A percentile compares a stretch with the other conserved stretches of the same genome.
phyloP scores from a whole-genome alignment of 2,888 invertebrate species.

The Agriopis aurantiaria region DNA sequence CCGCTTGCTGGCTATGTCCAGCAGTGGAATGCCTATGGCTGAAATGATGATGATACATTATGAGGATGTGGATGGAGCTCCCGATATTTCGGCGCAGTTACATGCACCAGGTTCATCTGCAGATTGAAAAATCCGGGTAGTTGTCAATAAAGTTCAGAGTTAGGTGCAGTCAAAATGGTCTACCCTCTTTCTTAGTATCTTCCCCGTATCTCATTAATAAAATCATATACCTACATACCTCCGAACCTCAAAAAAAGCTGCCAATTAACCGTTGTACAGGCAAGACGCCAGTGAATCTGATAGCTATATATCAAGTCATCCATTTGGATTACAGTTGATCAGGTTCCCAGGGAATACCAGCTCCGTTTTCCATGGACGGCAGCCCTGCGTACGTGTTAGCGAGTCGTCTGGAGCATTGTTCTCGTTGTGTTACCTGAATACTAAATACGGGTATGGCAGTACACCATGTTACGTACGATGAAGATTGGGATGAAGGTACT shows the following conservation, averaged over 20 bases:
- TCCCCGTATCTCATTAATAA: too few relatives aligned
- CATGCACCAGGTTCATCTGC: too few relatives aligned
- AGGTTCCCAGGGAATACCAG: not conserved
- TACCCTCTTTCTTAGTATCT: too few relatives aligned
- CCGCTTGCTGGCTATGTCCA: not conserved
- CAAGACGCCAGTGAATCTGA: not conserved
- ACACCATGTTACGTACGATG: not conserved
- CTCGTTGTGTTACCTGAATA: slow-evolving; percentile 11
- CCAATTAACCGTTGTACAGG: not conserved
- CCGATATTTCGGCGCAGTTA: too few relatives aligned
- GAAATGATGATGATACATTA: not conserved
- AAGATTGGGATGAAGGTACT: too few relatives aligned
- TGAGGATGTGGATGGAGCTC: too few relatives aligned
- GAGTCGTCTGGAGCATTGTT: slow-evolving; percentile 9
- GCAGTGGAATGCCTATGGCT: too few relatives aligned
- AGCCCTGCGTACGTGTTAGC: slow-evolving; percentile 6
- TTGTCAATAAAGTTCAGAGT: too few relatives aligned
- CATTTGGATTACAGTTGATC: not conserved
- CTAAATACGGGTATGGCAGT: not conserved
- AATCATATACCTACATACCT: too few relatives aligned
- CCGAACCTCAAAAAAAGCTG: not conserved
- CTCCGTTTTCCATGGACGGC: not conserved
- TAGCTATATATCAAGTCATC: not conserved
- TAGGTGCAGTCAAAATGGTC: too few relatives aligned
- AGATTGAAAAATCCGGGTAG: too few relatives aligned